Conservation (phyloP, 1,140 invertebrate species). For the Drosophila tsacasi region DNA sequence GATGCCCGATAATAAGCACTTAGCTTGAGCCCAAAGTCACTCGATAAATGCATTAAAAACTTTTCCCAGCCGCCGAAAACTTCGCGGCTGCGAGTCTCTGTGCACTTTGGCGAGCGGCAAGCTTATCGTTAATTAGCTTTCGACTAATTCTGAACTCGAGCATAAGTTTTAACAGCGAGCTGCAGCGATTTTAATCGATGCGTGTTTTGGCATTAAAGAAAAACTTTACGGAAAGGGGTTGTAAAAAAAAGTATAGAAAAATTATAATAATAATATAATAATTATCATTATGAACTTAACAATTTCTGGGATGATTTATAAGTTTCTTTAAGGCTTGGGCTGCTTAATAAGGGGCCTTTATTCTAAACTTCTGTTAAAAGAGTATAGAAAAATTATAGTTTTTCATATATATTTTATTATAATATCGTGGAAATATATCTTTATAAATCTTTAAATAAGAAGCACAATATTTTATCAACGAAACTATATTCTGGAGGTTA, state of each 20-base stretch:
- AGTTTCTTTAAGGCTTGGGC: background rate
- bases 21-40: slow-evolving; percentile 64
- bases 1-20: slow-evolving; percentile 83
- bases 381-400: background rate
- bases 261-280: too few relatives aligned
- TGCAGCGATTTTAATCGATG: slow-evolving; percentile 64
- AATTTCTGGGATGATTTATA: background rate
- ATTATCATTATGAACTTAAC: background rate
- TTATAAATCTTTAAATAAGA: background rate
- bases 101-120: slow-evolving; percentile 42
- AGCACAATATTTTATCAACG: background rate
- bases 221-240: background rate
- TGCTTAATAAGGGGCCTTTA: background rate
- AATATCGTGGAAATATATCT: background rate
- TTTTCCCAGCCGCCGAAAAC: slow-evolving; percentile 58
- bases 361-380: background rate
- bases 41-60: slow-evolving; percentile 82
- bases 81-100: slow-evolving; percentile 23
- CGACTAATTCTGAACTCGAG: slow-evolving; percentile 75
- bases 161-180: slow-evolving; percentile 66
- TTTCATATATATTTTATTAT: background rate
- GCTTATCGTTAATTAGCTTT: slow-evolving; percentile 82
- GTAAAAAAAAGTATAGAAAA: background rate
- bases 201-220: slow-evolving; percentile 14
- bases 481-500: background rate